Evolutionary conservation across 2,113 vertebrate genomes (phyloP), one percentile per base, ranked within the genome.

Genomic region (Thryonomys swinderianus): DNA sequence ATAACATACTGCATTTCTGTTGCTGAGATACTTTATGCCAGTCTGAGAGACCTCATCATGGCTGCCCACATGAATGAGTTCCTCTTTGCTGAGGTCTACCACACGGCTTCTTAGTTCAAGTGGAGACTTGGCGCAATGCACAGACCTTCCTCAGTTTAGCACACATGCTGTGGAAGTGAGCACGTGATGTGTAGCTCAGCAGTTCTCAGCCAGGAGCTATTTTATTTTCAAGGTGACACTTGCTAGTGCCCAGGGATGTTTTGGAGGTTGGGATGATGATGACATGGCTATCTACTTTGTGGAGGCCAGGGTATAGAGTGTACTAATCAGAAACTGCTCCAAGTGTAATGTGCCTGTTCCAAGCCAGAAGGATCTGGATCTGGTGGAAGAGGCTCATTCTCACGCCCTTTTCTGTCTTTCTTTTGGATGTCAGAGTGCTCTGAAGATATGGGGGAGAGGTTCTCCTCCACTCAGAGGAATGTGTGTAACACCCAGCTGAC

Each of bases 401-500:
- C 0, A 3, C 2, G 0, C 1, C 37, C 13, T 30, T 12, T 25
- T 57, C 25, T 40, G 2, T 21, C 21, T 32, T 4, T n/a, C 40
- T 57, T 20, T 53, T 20, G 3, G 7, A 59, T 1, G 18, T n/a
- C 0, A 25, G 5, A 25, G 18, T 64, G 34, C 74, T 87, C 34
- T 23, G 32, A 20, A 67, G 73, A 40, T 42, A 4, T 16, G 12
- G 13, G 73, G 5, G n/a, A 57, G 30, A 62, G 7, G 51, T 62
- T 57, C 18, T 27, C 45, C 27, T 18, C 16, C n/a, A 23, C 8
- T 2, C 34, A 86, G 71, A 73, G 11, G 16, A 37, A 3, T 5
- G 8, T 53, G 1, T 0, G 0, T 7, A 7, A 5, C 8, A 7
- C 59, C 87, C 14, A 3, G 88, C 84, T 90, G n/a, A 23, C 88